Evolutionary conservation across 2,888 invertebrate genomes (phyloP).

Genomic region (Coecobrya sp.): DNA sequence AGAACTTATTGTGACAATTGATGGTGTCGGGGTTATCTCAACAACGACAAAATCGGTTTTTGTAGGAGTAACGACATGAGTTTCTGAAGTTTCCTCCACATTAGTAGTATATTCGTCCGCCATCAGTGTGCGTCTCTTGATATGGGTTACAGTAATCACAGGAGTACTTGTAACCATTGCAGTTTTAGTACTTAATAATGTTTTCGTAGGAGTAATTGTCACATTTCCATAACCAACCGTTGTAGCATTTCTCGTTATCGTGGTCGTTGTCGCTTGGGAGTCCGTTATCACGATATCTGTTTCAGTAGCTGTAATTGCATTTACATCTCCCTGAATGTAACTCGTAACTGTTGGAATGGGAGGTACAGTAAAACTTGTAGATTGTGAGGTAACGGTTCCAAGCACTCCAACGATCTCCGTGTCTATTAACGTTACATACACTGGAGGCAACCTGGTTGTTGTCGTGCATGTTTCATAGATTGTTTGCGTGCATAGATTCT

Average conservation of each 20-base stretch:
- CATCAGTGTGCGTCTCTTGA: conserved; percentile 35
- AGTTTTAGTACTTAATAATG: conserved; percentile 17
- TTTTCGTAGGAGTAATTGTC: conserved; percentile 51
- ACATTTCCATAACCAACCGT: conserved; percentile 39
- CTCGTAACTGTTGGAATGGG: conserved; percentile 44
- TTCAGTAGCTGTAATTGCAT: conserved; percentile 14
- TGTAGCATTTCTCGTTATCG: conserved; percentile 6
- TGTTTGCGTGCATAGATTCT: neutral
- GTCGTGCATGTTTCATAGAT: conserved; percentile 40
- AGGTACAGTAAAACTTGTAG: conserved; percentile 23
- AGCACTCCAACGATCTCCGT: conserved; percentile 20
- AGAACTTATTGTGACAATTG: neutral
- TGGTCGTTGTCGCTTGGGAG: neutral
- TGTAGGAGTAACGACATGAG: conserved; percentile 6
- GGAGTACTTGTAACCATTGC: conserved; percentile 40
- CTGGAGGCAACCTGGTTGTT: neutral
- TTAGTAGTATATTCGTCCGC: conserved; percentile 37
- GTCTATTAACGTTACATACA: neutral
- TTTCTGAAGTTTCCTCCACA: neutral
- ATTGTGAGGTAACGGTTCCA: conserved; percentile 19
- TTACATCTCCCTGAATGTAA: conserved; percentile 22
- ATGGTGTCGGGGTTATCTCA: conserved; percentile 27
- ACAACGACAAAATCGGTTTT: conserved; percentile 8
- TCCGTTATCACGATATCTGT: conserved; percentile 1
- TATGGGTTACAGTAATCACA: neutral